These are phyloP conservation scores for Tortrix viridana DNA, from an alignment of 2,888 invertebrate species.

Conservation along the genomic window DNA sequence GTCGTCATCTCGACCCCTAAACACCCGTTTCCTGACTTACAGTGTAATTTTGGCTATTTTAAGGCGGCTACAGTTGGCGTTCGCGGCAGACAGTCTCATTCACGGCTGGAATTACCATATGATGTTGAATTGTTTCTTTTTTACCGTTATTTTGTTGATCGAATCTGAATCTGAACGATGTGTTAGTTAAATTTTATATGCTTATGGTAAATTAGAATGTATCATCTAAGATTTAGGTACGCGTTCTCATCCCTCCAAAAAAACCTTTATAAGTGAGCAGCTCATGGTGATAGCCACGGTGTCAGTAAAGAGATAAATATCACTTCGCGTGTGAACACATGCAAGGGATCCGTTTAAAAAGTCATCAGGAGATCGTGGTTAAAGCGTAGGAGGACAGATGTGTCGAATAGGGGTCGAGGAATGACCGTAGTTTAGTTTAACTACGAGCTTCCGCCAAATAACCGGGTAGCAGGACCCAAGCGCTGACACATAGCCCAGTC, in stretches of 20 bases:
- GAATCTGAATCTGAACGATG: background rate
- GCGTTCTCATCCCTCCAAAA: background rate
- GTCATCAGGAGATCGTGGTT: slow-evolving; percentile 62
- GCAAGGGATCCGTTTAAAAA: slow-evolving; percentile 67
- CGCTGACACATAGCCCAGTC: slow-evolving; percentile 53
- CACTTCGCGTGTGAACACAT: slow-evolving; percentile 66
- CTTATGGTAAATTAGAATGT: background rate
- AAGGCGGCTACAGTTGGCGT: slow-evolving; percentile 52
- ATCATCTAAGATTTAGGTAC: background rate
- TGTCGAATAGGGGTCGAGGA: slow-evolving; percentile 62
- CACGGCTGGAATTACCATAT: slow-evolving; percentile 28
- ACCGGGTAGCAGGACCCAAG: slow-evolving; percentile 49
- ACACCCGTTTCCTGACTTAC: slow-evolving; percentile 71
- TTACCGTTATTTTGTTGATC: slow-evolving; percentile 16
- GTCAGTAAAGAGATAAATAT: slow-evolving; percentile 54
- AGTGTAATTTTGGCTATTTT: slow-evolving; percentile 51
- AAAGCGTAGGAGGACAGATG: slow-evolving; percentile 72
- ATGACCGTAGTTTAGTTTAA: slow-evolving; percentile 79
- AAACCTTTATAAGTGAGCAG: slow-evolving; percentile 42
- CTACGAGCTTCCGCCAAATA: slow-evolving; percentile 75
- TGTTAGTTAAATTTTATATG: too few relatives aligned
- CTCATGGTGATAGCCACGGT: slow-evolving; percentile 57
- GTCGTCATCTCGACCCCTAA: slow-evolving; percentile 74
- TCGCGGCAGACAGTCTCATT: slow-evolving; percentile 31
- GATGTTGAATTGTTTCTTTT: slow-evolving; percentile 7